phyloP scores from a whole-genome alignment of 2,888 invertebrate genomes.

The Saturnia japonica region DNA sequence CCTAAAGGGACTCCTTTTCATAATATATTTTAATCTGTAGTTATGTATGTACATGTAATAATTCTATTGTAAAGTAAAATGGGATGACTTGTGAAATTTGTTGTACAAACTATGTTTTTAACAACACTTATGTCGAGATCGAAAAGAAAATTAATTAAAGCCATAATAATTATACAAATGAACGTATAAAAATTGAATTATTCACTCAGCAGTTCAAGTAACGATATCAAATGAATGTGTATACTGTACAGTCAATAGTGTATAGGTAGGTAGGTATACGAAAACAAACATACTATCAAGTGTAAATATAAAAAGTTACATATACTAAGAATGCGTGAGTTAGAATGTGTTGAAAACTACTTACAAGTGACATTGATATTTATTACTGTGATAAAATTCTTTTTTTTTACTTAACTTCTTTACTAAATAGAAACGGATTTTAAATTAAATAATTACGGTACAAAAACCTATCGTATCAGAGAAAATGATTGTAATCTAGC shows the following conservation, averaged over 20 bases:
- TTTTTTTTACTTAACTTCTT: no score
- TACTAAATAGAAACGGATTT: no score
- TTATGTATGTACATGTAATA: no score
- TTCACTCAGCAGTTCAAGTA: constrained; percentile 1
- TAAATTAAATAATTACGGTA: no score
- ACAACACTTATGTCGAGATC: no score
- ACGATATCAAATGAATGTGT: neutral
- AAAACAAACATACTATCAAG: neutral
- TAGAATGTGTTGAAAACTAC: neutral
- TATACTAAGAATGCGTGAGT: neutral
- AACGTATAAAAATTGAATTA: neutral
- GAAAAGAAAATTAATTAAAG: neutral
- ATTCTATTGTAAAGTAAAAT: no score
- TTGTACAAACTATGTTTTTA: no score
- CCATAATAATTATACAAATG: neutral
- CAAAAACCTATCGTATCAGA: no score
- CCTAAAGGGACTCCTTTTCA: no score
- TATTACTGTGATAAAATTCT: neutral
- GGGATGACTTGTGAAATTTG: neutral
- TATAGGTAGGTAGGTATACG: constrained; percentile 5
- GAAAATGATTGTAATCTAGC: no score
- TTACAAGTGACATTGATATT: neutral
- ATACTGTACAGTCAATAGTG: neutral
- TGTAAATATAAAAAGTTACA: neutral
- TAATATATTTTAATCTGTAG: no score